Base-by-base conservation (phyloP, 92 coral and sea anemone genomes). In the Phenganax stokvisi region DNA sequence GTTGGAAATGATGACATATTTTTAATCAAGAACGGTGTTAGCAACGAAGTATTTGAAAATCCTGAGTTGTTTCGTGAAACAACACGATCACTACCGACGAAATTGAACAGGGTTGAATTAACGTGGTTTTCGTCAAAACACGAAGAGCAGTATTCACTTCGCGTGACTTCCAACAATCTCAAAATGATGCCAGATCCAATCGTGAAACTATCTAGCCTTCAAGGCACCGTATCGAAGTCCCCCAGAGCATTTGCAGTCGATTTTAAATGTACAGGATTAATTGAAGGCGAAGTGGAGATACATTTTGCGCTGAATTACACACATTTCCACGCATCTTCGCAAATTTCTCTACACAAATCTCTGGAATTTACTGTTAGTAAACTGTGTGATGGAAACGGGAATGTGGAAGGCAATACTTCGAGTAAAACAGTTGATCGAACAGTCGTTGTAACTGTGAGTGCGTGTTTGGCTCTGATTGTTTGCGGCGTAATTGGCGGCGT, bases 221-320 rank as follows among this genome's bases (percentile, higher is more conserved):
- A 56, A 25, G 59, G 83, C 25, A 57, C 10, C 61, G 69, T 81
- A 30, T 63, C 52, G 20, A 11, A 75, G 55, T 2, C 51, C 2
- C 20, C 68, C 25, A n/a, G 28, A 87, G 91, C 77, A 8, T 96
- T 96, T 81, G 69, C 29, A 57, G 85, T 96, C 9, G 54, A 82
- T 13, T 85, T 96, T 53, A 64, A 63, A 0, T 96, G 99, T 72
- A 87, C 92, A 72, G 93, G 96, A 16, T 85, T 79, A 79, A 87
- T 76, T 56, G 82, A 60, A 59, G 96, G 97, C 2, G 57, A 71
- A 64, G 99, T 89, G 7, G 91, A 90, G 75, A 68, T 92, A 71
- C 56, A 85, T 0, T 85, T 92, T 63, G 79, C 81, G 20, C 85
- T 96, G 20, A 92, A 96, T 86, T 92, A 92, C 83, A 90, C 97